Evolutionary conservation across 1,140 invertebrate species (phyloP).

Genomic region (Zaprionus camerounensis): DNA sequence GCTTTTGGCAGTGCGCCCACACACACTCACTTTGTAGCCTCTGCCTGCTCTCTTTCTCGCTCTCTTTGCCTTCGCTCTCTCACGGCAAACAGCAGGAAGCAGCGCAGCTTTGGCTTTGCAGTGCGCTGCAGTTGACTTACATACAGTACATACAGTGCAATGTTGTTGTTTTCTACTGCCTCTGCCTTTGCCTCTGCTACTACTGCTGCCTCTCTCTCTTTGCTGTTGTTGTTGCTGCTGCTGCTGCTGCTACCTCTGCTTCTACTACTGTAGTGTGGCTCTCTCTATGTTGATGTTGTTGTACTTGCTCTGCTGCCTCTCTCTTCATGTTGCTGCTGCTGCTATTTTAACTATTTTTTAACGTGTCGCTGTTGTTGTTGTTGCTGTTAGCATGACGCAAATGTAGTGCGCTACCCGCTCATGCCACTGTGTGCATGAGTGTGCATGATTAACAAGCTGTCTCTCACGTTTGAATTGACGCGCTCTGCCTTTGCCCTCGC

Average conservation of each 20-base stretch:
- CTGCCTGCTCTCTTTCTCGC: background rate
- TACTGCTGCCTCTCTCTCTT: background rate
- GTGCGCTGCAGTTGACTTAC: constrained; percentile 36
- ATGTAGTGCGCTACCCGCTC: constrained; percentile 43
- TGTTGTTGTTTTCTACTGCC: too few relatives aligned
- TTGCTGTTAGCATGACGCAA: constrained; percentile 66
- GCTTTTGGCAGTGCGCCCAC: constrained; percentile 49
- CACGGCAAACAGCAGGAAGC: constrained; percentile 41
- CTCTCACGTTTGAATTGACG: constrained; percentile 53
- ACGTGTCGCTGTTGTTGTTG: constrained; percentile 16
- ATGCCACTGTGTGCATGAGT: constrained; percentile 21
- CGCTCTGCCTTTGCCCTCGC: background rate
- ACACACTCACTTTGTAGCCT: background rate
- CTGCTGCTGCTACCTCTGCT: background rate
- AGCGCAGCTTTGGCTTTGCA: constrained; percentile 59
- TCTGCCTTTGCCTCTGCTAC: constrained; percentile 9
- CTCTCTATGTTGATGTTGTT: background rate
- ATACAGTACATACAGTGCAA: background rate
- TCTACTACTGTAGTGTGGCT: constrained; percentile 6
- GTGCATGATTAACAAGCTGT: constrained; percentile 55
- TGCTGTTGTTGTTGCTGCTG: background rate
- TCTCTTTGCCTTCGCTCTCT: background rate
- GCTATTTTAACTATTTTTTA: constrained; percentile 45
- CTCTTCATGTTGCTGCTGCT: constrained; percentile 4
- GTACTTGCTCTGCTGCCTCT: constrained; percentile 12